A percentile compares a stretch with the other conserved stretches of the same genome.
Conservation (phyloP, 2,797 vertebrate species). For the Gobio occitaniae region DNA sequence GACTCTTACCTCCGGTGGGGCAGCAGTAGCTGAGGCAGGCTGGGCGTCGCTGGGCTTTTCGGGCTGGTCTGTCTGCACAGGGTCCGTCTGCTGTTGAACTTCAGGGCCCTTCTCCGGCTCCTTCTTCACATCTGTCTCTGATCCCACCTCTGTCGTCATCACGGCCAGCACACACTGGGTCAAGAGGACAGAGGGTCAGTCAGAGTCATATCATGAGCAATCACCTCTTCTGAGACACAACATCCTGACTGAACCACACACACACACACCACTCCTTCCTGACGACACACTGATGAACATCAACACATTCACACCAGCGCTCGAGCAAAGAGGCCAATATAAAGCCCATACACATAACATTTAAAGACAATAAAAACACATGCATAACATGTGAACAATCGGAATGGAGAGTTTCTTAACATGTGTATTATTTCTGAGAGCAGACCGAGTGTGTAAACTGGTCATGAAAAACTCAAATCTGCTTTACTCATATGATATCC, state of each 20-base stretch:
- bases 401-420: background rate
- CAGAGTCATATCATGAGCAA: background rate
- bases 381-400: background rate
- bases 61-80: slow-evolving; percentile 69
- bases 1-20: slow-evolving; percentile 5
- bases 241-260: background rate
- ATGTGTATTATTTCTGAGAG: background rate
- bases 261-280: background rate
- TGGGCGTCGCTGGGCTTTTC: background rate
- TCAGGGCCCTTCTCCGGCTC: slow-evolving; percentile 75
- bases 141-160: slow-evolving; percentile 93
- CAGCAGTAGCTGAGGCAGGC: background rate
- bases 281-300: background rate
- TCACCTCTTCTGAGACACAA: background rate
- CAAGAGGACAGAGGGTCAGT: background rate
- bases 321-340: too few relatives aligned
- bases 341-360: too few relatives aligned
- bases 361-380: background rate
- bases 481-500: background rate
- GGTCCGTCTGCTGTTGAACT: slow-evolving; percentile 74
- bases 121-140: slow-evolving; percentile 87
- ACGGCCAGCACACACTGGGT: slow-evolving; percentile 68
- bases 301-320: background rate
- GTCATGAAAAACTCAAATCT: background rate
- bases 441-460: background rate